Percentiles rank a stretch among this genome's conserved stretches.
Evolutionary conservation across 2,888 invertebrate species (phyloP).

Genomic region (Hirtodrosophila confusa): DNA sequence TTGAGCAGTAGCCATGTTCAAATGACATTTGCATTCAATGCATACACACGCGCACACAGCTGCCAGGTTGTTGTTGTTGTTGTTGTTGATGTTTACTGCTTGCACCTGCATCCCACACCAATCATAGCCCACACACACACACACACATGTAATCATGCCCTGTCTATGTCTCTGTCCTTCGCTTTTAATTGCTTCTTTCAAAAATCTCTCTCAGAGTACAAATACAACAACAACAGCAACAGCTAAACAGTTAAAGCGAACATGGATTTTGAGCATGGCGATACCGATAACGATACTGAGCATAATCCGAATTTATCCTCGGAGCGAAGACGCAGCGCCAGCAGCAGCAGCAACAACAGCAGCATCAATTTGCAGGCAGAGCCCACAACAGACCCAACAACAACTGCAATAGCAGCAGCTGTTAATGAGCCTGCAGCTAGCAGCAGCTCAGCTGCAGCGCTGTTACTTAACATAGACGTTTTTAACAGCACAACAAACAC

Average conservation of each 20-base stretch:
- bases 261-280: constrained; percentile 59
- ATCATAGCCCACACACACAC: constrained; percentile 11
- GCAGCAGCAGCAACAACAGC: constrained; percentile 70
- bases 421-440: constrained; percentile 40
- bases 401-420: constrained; percentile 29
- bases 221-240: constrained; percentile 35
- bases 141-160: constrained; percentile 30
- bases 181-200: constrained; percentile 55
- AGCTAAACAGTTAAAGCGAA: constrained; percentile 32
- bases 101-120: constrained; percentile 45
- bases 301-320: constrained; percentile 69
- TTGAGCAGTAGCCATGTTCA: constrained; percentile 7
- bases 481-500: constrained; percentile 23
- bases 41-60: constrained; percentile 14
- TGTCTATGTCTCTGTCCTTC: constrained; percentile 39
- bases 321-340: constrained; percentile 71
- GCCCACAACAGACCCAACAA: constrained; percentile 30
- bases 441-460: constrained; percentile 32
- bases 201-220: constrained; percentile 53
- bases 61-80: constrained; percentile 28
- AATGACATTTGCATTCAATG: constrained; percentile 31
- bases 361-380: constrained; percentile 44
- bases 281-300: constrained; percentile 73
- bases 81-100: constrained; percentile 46
- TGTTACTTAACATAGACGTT: constrained; percentile 34